Base-by-base conservation (phyloP, 1,140 invertebrate genomes). In the Habropoda laboriosa region DNA sequence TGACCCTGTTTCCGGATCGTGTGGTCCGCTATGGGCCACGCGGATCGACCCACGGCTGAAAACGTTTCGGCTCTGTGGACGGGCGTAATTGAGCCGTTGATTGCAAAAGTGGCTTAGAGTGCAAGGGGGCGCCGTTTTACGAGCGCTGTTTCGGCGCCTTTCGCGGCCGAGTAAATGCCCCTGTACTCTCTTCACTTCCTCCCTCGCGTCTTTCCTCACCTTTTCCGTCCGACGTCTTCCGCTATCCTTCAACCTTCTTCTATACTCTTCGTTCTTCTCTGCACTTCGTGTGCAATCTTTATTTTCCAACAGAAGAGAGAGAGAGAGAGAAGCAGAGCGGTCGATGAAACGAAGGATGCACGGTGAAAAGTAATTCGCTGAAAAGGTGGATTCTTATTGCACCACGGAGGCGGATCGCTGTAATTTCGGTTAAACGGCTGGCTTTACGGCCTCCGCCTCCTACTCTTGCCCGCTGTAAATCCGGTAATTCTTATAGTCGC, bases 81-180 rank as follows among this genome's bases (percentile, higher is more conserved):
- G 57, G 12, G 16, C 42, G 79, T 85, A 85, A 85, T 85, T 85
- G 83, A 85, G 79, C 82, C 61, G 73, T 85, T 85, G 79, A 85
- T 85, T 85, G 73, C 82, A 55, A 81, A 78, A 85, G 67, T 85
- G 79, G 82, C 73, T 78, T 73, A 74, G 72, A 77, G 67, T 45
- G 78, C 51, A 40, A 47, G n/a, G 24, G 32, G 57, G 42, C 30
- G 55, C 30, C 60, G 45, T 81, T 83, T 83, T 80, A 85, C 72
- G 83, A 83, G 72, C 71, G 66, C 10, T 57, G 68, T 84, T 84
- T 83, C 51, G 76, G 71, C 70, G 53, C 40, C 67, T 84, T 83
- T 77, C 67, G 77, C 76, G 55, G 38, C 24, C 75, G 67, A 42
- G 47, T 63, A 79, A 72, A 70, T 32, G 67, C 42, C 18, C 30